A percentile compares a stretch with the other conserved stretches of the same genome.
phyloP scores from a whole-genome alignment of 23 tunicate species.

The Diplosoma virens region DNA sequence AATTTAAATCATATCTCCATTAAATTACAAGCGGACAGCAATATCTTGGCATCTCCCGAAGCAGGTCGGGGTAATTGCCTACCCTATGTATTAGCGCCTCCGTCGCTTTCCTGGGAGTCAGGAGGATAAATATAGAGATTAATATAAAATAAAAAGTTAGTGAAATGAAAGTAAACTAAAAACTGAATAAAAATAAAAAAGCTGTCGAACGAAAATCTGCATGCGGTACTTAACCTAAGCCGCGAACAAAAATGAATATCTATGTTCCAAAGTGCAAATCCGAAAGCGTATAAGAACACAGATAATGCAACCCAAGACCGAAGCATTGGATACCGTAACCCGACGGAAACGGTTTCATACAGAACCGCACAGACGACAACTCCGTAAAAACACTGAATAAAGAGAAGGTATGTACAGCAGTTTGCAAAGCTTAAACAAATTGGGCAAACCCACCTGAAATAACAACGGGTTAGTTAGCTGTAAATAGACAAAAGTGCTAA shows the following conservation, averaged over 20 bases:
- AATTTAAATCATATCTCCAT: too few relatives aligned
- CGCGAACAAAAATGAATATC: slow-evolving; percentile 62
- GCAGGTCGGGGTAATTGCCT: too few relatives aligned
- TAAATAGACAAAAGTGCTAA: neutral
- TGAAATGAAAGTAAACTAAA: neutral
- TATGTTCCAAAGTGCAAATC: slow-evolving; percentile 81
- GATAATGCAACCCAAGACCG: slow-evolving; percentile 23
- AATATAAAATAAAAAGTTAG: slow-evolving; percentile 16
- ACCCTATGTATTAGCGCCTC: too few relatives aligned
- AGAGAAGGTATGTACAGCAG: neutral
- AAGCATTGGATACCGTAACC: slow-evolving; percentile 36
- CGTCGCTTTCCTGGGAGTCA: too few relatives aligned
- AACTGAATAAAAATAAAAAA: neutral
- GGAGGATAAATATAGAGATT: too few relatives aligned
- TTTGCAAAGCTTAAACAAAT: too few relatives aligned
- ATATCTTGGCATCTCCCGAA: too few relatives aligned
- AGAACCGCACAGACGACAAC: slow-evolving; percentile 37
- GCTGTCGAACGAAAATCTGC: too few relatives aligned
- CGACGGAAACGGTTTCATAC: slow-evolving; percentile 42
- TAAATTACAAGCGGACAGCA: too few relatives aligned
- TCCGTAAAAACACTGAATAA: slow-evolving; percentile 59
- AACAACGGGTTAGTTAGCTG: neutral
- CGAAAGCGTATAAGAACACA: slow-evolving; percentile 38
- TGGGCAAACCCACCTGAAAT: slow-evolving; percentile 17
- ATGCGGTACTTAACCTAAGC: slow-evolving; percentile 73